Base-by-base conservation (phyloP, 2,888 invertebrate genomes). In the Norana najaformis region DNA sequence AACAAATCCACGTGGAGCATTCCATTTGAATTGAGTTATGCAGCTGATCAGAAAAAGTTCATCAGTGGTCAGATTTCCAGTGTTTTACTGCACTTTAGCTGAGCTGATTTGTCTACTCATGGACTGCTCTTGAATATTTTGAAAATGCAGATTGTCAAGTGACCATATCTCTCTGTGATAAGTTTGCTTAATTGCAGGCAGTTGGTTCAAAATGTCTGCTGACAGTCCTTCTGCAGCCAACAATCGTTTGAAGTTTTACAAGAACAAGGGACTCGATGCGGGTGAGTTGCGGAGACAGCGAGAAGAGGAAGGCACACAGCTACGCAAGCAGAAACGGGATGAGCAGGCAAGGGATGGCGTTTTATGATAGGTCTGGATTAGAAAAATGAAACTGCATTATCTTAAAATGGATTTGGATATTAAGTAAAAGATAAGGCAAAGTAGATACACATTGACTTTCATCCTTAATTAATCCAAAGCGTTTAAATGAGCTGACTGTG, bases 291-390 rank as follows among this genome's bases (percentile, higher is more conserved):
- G 99, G 89, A 96, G 98, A 89, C 96, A 98, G 83, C 96, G 99
- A 85, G 99, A 99, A 95, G 99, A 99, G 94, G 98, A 98, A 95
- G 98, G 98, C 39, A 97, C 99, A 41, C 98, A 99, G 94, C 96
- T 99, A 89, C 96, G 99, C 90, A 99, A 99, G 96, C 98, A 98
- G 93, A 98, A 98, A 95, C 96, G 98, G 91, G 99, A 99, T 95
- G 98, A 98, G 94, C 98, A 98, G 95, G 94, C 95, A 37, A 90
- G 8, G 30, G 30, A n/a, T n/a, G 30, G 8, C 8, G 69, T 69
- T 8, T 69, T 69, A n/a, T 69, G 47, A 69, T 69, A 69, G 69
- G n/a, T n/a, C n/a, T 8, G 69, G n/a, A 69, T 30, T 6, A 69
- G 69, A 69, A n/a, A n/a, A n/a, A 47, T n/a, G n/a, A 69, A n/a